Evolutionary conservation across 2,113 vertebrate species (phyloP).

Genomic region (Melozone crissalis): DNA sequence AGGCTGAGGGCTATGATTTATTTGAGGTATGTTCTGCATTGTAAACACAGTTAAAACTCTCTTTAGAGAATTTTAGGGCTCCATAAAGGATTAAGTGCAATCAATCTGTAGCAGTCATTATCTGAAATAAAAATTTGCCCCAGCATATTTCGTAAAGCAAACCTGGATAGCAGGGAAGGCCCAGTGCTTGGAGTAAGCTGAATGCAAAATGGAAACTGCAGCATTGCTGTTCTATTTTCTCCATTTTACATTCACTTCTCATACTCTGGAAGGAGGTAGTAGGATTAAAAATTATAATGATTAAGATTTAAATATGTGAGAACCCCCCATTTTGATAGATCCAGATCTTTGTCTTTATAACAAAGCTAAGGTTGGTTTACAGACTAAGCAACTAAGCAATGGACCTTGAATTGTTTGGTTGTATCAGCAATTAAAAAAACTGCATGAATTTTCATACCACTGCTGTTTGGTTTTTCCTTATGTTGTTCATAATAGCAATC

Average conservation of each 20-base stretch:
- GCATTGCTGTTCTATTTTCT: neutral
- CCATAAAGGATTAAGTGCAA: neutral
- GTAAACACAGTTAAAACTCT: neutral
- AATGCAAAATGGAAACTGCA: neutral
- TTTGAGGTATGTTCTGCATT: constrained; percentile 83
- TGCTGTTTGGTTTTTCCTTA: neutral
- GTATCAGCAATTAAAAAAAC: neutral
- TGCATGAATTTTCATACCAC: neutral
- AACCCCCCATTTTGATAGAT: neutral
- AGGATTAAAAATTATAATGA: neutral
- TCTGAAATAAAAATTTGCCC: neutral
- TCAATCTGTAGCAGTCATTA: neutral
- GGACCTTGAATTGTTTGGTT: neutral
- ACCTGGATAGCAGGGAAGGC: neutral
- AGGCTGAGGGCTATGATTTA: constrained; percentile 88
- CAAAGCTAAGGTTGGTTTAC: neutral
- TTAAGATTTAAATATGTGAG: neutral
- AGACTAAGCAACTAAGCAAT: neutral
- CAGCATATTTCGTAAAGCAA: neutral
- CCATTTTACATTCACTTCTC: neutral
- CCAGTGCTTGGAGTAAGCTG: neutral
- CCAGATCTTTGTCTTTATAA: neutral
- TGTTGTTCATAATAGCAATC: neutral
- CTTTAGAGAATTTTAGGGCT: neutral
- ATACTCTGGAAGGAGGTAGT: neutral